Evolutionary conservation across 2,797 vertebrate species (phyloP).

Genomic region (Erpetoichthys calabaricus): DNA sequence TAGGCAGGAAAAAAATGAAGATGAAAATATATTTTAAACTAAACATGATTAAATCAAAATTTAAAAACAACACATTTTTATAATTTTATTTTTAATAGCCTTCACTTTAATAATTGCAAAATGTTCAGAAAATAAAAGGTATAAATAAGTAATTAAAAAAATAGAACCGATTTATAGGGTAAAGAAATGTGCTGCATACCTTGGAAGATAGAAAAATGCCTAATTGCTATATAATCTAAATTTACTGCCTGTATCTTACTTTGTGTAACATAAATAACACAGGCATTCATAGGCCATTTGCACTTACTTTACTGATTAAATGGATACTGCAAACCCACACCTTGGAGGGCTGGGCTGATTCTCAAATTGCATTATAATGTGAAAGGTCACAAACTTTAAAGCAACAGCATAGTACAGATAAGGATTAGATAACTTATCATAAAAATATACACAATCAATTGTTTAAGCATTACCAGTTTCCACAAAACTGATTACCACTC

Average conservation of each 20-base stretch:
- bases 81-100: too few species aligned
- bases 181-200: too few species aligned
- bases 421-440: constrained; percentile 24
- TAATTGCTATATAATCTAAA: constrained; percentile 15
- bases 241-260: constrained; percentile 10
- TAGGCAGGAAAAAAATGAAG: too few species aligned
- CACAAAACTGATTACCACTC: too few species aligned
- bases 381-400: constrained; percentile 34
- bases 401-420: constrained; percentile 29
- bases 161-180: too few species aligned
- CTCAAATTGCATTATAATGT: constrained; percentile 27
- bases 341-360: constrained; percentile 15
- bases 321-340: constrained; percentile 20
- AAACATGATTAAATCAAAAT: too few species aligned
- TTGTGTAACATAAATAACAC: constrained; percentile 23
- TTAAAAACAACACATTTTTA: too few species aligned
- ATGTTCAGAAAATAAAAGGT: constrained; percentile 5
- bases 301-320: constrained; percentile 31
- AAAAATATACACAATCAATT: constrained; percentile 18
- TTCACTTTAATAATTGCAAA: constrained; percentile 12
- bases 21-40: too few species aligned
- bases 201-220: not conserved
- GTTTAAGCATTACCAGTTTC: constrained; percentile 24
- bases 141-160: too few species aligned
- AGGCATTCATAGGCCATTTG: constrained; percentile 31